Conservation (phyloP, 2,888 invertebrate genomes). For the Hipparchia sbordonii region DNA sequence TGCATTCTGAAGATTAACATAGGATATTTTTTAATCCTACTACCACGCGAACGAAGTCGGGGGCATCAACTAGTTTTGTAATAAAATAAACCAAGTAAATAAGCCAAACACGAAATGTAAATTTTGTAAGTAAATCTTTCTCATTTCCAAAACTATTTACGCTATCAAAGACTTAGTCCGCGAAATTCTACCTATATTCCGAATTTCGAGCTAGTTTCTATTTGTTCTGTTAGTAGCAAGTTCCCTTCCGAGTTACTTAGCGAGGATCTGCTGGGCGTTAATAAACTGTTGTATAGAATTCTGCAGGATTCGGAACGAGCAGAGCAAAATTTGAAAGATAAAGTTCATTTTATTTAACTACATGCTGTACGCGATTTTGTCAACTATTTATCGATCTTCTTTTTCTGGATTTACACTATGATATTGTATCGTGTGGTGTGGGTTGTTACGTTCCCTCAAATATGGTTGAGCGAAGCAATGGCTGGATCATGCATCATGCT, state of each 20-base stretch:
- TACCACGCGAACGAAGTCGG: no score
- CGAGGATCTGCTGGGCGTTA: constrained; percentile 13
- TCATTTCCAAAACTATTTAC: neutral
- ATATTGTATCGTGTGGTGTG: no score
- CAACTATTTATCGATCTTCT: no score
- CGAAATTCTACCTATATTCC: neutral
- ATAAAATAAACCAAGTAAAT: no score
- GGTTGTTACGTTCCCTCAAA: no score
- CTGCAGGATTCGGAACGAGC: neutral
- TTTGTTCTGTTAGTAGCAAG: constrained; percentile 17
- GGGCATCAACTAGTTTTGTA: no score
- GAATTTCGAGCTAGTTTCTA: constrained; percentile 12
- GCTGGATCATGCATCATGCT: no score
- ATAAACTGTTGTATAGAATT: constrained; percentile 17
- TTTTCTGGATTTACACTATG: no score
- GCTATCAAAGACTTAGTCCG: neutral
- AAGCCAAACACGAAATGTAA: neutral
- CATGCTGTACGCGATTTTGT: neutral
- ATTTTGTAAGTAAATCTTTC: constrained; percentile 3
- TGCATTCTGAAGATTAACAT: no score
- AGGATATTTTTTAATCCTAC: no score
- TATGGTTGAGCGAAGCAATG: no score
- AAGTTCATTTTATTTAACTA: neutral
- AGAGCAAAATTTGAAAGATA: neutral
- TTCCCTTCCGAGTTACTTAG: constrained; percentile 4